Evolutionary conservation across 2,888 invertebrate species (phyloP), one percentile per base, ranked within the genome.

Genomic region (Caenorhabditis imperialis): DNA sequence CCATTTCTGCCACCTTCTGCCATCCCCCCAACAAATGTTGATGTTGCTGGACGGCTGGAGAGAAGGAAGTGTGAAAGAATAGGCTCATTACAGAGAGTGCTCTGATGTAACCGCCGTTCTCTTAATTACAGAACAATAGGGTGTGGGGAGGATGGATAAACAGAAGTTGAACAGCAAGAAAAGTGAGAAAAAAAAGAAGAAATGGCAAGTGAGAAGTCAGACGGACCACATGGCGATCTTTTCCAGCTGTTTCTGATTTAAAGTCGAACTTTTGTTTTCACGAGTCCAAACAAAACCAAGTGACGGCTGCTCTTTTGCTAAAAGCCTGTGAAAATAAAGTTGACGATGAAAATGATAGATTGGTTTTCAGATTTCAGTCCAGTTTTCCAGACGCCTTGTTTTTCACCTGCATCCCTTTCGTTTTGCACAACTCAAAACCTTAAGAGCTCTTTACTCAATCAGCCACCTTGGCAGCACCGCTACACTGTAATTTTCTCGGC

Each of bases 41-140:
- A 10, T 5, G 20, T 35, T 12, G 3, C 10, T 35, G 22, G 33
- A 7, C 10, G 10, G 6, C 33, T 35, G 7, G 25, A 25, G 25
- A 33, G 50, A 22, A 55, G 70, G 61, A 63, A 58, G 35, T 53
- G 72, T 14, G 23, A 33, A 63, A 72, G 72, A 72, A 72, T 72
- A 63, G 72, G 63, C 42, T 63, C 72, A 60, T 72, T 72, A 63
- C 33, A 23, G 27, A 33, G 27, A 45, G 35, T 60, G 51, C 54
- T 72, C 22, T 53, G 63, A 72, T 72, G 47, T 53, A 18, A 54
- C 63, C 63, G 72, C 48, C 10, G 1, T 3, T 16, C 25, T 22
- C 6, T 44, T 55, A 55, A 70, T 61, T 61, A 62, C 55, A 30
- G 27, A 50, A 71, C 55, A 61, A 71, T 70, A 44, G 62, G 44